These are phyloP conservation scores for Pelobates fuscus DNA, from an alignment of 2,113 vertebrate genomes.

Conservation along the genomic window DNA sequence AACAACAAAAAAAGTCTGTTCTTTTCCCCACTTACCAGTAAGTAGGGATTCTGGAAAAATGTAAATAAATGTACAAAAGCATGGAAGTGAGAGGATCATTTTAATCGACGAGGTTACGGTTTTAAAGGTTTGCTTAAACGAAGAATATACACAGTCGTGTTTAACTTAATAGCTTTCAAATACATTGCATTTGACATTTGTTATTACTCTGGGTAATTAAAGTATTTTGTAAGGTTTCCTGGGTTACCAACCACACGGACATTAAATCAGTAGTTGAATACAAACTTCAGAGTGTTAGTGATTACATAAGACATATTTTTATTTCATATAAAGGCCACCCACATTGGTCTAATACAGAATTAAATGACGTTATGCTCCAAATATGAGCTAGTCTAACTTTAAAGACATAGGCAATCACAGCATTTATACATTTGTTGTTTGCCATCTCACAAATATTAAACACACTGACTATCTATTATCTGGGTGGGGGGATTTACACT, in stretches of 20 bases:
- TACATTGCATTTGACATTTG: constrained; percentile 32
- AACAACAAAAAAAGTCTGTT: constrained; percentile 39
- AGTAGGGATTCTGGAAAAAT: constrained; percentile 18
- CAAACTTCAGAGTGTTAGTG: constrained; percentile 30
- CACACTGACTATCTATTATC: too few species aligned
- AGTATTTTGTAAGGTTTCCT: constrained; percentile 51
- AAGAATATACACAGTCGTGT: constrained; percentile 8
- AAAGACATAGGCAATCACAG: not conserved
- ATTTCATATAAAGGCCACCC: constrained; percentile 59
- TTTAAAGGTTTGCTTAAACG: constrained; percentile 1
- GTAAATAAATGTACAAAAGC: constrained; percentile 53
- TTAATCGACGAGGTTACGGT: constrained; percentile 8
- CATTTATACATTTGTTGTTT: too few species aligned
- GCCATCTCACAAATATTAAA: too few species aligned
- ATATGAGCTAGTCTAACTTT: constrained; percentile 10
- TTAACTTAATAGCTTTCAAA: constrained; percentile 34
- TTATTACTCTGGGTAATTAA: constrained; percentile 45
- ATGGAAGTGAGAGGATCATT: constrained; percentile 38
- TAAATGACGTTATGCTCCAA: constrained; percentile 46
- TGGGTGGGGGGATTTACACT: too few species aligned
- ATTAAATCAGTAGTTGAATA: constrained; percentile 50
- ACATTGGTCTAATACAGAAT: constrained; percentile 61
- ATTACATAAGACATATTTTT: constrained; percentile 54
- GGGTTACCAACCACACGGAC: constrained; percentile 42
- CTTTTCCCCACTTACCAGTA: constrained; percentile 41